Percentiles rank a stretch among this genome's conserved stretches.
phyloP scores from a whole-genome alignment of 2,113 vertebrate species.

The Donacobius atricapilla region DNA sequence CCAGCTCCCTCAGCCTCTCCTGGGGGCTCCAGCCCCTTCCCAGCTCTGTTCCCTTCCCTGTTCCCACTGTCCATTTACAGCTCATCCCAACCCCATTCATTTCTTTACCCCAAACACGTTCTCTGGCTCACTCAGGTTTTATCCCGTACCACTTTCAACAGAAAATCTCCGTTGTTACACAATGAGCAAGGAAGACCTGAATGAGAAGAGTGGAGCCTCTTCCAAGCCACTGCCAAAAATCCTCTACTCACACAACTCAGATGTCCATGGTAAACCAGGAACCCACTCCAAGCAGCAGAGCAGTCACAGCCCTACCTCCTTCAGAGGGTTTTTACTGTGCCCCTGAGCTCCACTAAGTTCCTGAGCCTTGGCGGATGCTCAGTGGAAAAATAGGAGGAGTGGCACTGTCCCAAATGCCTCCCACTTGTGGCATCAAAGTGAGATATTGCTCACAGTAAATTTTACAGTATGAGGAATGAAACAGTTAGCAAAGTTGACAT shows the following conservation, averaged over 20 bases:
- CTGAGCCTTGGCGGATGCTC: constrained; percentile 14
- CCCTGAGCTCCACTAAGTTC: constrained; percentile 9
- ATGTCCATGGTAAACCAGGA: neutral
- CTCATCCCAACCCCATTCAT: neutral
- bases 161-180: neutral
- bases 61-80: neutral
- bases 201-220: neutral
- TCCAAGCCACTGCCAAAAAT: neutral
- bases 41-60: neutral
- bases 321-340: neutral
- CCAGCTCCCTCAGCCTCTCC: neutral
- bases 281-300: neutral
- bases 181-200: neutral
- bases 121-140: neutral
- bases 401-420: constrained; percentile 39
- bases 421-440: constrained; percentile 54
- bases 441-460: constrained; percentile 44
- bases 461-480: constrained; percentile 51
- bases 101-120: fast-evolving
- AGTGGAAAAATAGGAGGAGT: constrained; percentile 11
- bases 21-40: neutral
- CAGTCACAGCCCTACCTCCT: neutral
- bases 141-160: fast-evolving
- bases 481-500: constrained; percentile 62
- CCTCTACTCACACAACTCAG: neutral